Percentiles rank a stretch among this genome's conserved stretches.
These are phyloP conservation scores for Mycetomoellerius zeteki DNA, from an alignment of 1,140 invertebrate genomes.

Conservation along the genomic window DNA sequence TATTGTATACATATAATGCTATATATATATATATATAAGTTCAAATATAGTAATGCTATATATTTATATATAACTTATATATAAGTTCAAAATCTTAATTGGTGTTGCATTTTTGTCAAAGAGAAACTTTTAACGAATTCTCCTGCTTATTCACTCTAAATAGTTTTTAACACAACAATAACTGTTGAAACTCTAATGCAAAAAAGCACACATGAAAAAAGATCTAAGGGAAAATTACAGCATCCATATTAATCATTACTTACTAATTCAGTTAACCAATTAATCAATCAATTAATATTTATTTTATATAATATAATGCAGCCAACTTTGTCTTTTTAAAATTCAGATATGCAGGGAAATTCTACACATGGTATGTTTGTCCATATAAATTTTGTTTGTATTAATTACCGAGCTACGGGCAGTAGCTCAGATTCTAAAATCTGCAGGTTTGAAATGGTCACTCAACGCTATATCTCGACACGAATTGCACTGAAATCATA, in stretches of 20 bases:
- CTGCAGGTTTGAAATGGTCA: slow-evolving; percentile 5
- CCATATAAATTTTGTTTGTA: background rate
- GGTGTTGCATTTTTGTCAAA: background rate
- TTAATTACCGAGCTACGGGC: slow-evolving; percentile 25
- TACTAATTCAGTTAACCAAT: background rate
- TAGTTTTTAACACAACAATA: background rate
- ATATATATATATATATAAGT: too few relatives aligned
- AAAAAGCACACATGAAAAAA: background rate
- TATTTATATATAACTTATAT: too few relatives aligned
- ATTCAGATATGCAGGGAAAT: background rate
- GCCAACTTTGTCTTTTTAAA: background rate
- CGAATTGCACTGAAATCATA: slow-evolving; percentile 55
- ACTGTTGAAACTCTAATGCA: background rate
- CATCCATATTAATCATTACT: background rate
- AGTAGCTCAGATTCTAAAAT: slow-evolving; percentile 31
- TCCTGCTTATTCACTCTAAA: background rate
- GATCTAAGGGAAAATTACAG: background rate
- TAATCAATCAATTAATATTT: background rate
- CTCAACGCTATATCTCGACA: background rate
- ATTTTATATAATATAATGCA: background rate
- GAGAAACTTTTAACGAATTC: slow-evolving; percentile 24
- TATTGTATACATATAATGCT: too few relatives aligned
- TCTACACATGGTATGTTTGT: background rate
- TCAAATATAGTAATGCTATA: too few relatives aligned
- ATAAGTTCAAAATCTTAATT: too few relatives aligned